Percentiles rank a stretch among this genome's conserved stretches.
Conservation (phyloP, 2,113 vertebrate species). For the Mormyrus lacerda region DNA sequence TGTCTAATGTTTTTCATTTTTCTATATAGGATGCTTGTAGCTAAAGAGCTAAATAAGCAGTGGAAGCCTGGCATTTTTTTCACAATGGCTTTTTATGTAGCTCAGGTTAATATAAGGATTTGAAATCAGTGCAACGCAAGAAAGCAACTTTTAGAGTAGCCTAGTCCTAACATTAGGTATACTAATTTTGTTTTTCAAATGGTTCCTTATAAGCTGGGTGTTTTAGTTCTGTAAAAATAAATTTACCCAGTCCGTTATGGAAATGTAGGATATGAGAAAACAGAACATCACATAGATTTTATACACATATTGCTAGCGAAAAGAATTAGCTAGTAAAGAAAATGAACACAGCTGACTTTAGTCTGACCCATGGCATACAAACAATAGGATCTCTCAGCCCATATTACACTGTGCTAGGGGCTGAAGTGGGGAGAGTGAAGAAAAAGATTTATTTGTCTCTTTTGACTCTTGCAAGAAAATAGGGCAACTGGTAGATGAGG, state of each 20-base stretch:
- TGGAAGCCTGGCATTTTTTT: neutral
- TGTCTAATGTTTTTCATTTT: neutral
- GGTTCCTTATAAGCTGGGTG: neutral
- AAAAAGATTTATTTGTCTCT: constrained; percentile 11
- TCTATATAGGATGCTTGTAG: neutral
- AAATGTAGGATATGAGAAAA: neutral
- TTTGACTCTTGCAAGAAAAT: constrained; percentile 7
- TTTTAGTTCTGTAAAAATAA: neutral
- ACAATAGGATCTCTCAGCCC: neutral
- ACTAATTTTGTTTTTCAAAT: neutral
- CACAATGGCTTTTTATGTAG: neutral
- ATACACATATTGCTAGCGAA: neutral
- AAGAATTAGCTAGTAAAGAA: neutral
- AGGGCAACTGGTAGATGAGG: constrained; percentile 14
- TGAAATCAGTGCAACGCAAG: neutral
- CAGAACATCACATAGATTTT: neutral
- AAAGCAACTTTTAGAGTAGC: neutral
- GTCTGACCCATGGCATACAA: neutral
- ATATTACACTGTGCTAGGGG: neutral
- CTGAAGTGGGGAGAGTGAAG: neutral
- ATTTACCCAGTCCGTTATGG: neutral
- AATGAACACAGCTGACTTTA: neutral
- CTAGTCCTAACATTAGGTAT: neutral
- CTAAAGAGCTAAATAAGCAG: neutral
- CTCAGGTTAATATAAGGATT: neutral